phyloP scores from a whole-genome alignment of 92 coral and sea anemone genomes.

The Montipora capitata region DNA sequence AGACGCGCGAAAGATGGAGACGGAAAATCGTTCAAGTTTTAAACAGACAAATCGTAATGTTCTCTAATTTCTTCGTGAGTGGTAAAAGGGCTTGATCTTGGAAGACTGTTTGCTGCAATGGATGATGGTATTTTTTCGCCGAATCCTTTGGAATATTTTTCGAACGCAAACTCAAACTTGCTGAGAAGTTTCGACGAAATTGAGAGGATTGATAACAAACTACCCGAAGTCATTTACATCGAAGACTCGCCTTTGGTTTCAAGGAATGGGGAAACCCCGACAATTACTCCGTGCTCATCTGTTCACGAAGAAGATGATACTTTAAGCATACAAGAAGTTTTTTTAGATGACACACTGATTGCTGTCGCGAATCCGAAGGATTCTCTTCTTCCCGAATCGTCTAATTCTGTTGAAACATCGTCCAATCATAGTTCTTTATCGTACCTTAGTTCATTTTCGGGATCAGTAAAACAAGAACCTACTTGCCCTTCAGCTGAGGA shows the following conservation, averaged over 20 bases:
- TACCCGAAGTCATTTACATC: slow-evolving; percentile 39
- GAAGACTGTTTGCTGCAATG: not conserved
- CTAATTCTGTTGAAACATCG: not conserved
- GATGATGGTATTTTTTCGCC: slow-evolving; percentile 10
- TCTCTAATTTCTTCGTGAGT: not conserved
- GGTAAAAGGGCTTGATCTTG: not conserved
- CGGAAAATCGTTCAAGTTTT: not conserved
- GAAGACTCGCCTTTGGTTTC: slow-evolving; percentile 28
- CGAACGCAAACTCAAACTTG: not conserved
- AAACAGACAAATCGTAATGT: not conserved
- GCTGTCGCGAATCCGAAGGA: too few relatives aligned
- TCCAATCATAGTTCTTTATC: not conserved
- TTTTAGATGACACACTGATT: not conserved
- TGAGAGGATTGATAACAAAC: slow-evolving; percentile 2
- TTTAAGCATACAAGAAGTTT: slow-evolving; percentile 10
- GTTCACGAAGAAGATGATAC: slow-evolving; percentile 24
- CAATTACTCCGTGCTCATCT: slow-evolving; percentile 37
- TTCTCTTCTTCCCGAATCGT: not conserved
- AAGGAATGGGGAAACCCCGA: slow-evolving; percentile 12
- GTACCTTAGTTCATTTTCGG: not conserved
- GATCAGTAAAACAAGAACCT: not conserved
- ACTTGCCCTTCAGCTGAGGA: not conserved
- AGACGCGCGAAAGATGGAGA: slow-evolving; percentile 32
- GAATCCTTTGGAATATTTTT: not conserved
- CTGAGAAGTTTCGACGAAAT: slow-evolving; percentile 23